Conservation (phyloP, 2,888 invertebrate species). For the Apotomis capreana region DNA sequence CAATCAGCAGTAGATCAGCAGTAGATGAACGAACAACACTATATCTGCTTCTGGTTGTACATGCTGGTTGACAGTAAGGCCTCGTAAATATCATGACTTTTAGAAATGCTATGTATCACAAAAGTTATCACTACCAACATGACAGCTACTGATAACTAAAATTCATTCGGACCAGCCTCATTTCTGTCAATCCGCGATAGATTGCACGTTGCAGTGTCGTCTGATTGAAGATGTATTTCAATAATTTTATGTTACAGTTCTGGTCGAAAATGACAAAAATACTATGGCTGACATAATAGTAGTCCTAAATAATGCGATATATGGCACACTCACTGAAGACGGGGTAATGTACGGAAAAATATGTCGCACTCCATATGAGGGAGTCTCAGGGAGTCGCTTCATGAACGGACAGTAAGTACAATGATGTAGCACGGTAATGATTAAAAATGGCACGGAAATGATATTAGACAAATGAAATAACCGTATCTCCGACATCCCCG, state of each 20-base stretch:
- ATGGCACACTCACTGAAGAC: constrained; percentile 14
- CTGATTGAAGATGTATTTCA: not conserved
- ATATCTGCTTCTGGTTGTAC: constrained; percentile 2
- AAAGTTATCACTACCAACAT: not conserved
- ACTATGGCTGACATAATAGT: not conserved
- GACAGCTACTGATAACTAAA: not conserved
- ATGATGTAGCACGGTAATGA: constrained; percentile 20
- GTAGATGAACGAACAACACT: too few relatives aligned
- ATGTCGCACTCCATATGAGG: constrained; percentile 62
- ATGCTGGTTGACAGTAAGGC: constrained; percentile 48
- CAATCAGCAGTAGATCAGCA: constrained; percentile 8
- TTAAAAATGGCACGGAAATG: constrained; percentile 7
- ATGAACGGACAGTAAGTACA: constrained; percentile 21
- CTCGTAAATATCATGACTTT: constrained; percentile 47
- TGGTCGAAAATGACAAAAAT: not conserved
- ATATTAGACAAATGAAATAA: not conserved
- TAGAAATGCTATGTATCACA: constrained; percentile 30
- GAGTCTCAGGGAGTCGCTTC: constrained; percentile 64
- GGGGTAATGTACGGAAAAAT: not conserved
- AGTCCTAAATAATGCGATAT: not conserved
- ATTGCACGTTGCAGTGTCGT: not conserved
- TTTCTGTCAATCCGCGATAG: not conserved
- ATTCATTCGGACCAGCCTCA: not conserved
- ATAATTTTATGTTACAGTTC: not conserved
- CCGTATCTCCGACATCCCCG: constrained; percentile 29